A percentile compares a stretch with the other conserved stretches of the same genome.
phyloP scores from a whole-genome alignment of 2,888 invertebrate species.

The Drosophila ezoana region DNA sequence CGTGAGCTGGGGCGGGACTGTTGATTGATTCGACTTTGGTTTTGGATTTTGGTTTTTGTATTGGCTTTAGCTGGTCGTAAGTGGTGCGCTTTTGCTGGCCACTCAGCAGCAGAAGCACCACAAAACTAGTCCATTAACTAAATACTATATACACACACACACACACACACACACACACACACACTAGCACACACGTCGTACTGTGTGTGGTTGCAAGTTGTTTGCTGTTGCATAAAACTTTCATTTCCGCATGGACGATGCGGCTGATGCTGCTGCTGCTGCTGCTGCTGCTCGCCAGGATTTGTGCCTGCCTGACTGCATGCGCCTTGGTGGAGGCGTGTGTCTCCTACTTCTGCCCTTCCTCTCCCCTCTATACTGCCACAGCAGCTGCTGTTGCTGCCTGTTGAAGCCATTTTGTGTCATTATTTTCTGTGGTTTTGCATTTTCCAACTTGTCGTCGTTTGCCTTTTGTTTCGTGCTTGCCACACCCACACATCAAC shows the following conservation, averaged over 20 bases:
- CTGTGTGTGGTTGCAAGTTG: too few relatives aligned
- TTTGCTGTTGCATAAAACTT: conserved; percentile 52
- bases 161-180: conserved; percentile 7
- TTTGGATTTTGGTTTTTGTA: conserved; percentile 14
- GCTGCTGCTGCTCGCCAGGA: conserved; percentile 8
- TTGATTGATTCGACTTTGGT: conserved; percentile 48
- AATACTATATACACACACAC: conserved; percentile 33
- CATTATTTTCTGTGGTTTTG: conserved; percentile 76
- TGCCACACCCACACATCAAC: conserved; percentile 31
- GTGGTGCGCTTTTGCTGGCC: conserved; percentile 9
- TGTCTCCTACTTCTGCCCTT: background rate
- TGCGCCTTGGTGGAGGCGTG: background rate
- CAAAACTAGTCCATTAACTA: conserved; percentile 72
- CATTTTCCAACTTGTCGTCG: conserved; percentile 65
- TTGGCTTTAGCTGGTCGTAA: conserved; percentile 19
- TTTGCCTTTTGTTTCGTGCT: conserved; percentile 61
- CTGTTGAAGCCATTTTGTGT: conserved; percentile 69
- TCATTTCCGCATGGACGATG: conserved; percentile 64
- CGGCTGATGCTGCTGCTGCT: background rate
- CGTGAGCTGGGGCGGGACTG: background rate
- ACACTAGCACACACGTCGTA: background rate
- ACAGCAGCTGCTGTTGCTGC: conserved; percentile 24
- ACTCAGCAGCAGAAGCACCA: conserved; percentile 27
- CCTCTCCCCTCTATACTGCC: background rate
- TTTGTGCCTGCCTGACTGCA: conserved; percentile 6